Evolutionary conservation across 2,888 invertebrate genomes (phyloP), one percentile per base, ranked within the genome.

Genomic region (Troglohyphantes excavatus): DNA sequence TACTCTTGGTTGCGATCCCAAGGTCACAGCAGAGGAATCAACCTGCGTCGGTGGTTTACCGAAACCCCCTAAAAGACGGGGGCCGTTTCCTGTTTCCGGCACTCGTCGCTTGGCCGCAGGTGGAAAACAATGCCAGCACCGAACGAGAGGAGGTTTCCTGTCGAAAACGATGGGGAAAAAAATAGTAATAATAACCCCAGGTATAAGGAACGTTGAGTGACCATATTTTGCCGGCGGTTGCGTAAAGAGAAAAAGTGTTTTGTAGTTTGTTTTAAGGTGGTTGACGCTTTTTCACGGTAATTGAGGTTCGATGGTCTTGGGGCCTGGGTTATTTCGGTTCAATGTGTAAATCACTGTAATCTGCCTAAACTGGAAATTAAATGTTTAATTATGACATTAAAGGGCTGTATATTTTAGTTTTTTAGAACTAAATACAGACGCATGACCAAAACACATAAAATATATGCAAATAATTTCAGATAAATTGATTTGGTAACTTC

Each of bases 51-150:
- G 88, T 88, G 88, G 68, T 82, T 82, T 88, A 82, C 76, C 82
- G 88, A 53, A 53, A 53, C 53, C 53, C 53, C 53, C 53, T 2
- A 11, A 53, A 53, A 53, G 53, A 53, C 53, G 53, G 81, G 87
- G 67, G 23, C 68, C 68, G 61, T 82, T 88, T 88, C 88, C 88
- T 39, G 88, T 88, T 88, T 88, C 88, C 88, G 82, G 75, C 53
- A 73, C 86, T 70, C 88, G 76, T 73, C 81, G 73, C 23, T 53
- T 70, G 81, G 81, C 26, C 79, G 59, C 33, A 39, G 26, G 67
- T 72, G 72, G 61, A 81, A 81, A 65, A 67, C 43, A 33, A 33
- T 26, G 26, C 59, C 76, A 76, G 75, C 76, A 86, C 59, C 81
- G 72, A 73, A 81, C 72, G 39, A 63, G 67, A 63, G 76, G 53